Percentiles rank a stretch among this genome's conserved stretches.
phyloP scores from a whole-genome alignment of 2,888 invertebrate species.

The Lochmaea crataegi region DNA sequence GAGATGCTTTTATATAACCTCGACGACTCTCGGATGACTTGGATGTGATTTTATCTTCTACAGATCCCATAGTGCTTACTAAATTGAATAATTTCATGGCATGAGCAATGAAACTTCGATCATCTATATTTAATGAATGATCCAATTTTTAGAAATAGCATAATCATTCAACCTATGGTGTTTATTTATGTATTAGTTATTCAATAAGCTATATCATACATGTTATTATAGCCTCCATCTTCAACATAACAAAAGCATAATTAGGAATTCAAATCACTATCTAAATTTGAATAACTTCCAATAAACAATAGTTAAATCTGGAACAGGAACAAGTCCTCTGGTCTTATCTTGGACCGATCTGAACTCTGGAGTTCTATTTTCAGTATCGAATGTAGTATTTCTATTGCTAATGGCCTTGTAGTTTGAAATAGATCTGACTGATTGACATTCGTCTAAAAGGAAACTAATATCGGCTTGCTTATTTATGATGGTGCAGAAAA shows the following conservation, averaged over 20 bases:
- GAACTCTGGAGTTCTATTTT: slow-evolving; percentile 27
- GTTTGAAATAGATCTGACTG: slow-evolving; percentile 39
- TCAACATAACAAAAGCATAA: background rate
- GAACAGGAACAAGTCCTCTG: slow-evolving; percentile 1
- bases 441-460: slow-evolving; percentile 36
- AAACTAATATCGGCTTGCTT: slow-evolving; percentile 10
- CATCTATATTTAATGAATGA: too few relatives aligned
- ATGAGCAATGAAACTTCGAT: too few relatives aligned
- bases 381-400: slow-evolving; percentile 24
- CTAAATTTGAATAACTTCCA: background rate
- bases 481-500: too few relatives aligned
- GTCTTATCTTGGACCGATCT: slow-evolving; percentile 5
- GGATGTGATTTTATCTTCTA: too few relatives aligned
- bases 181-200: too few relatives aligned
- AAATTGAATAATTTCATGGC: too few relatives aligned
- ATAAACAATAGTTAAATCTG: slow-evolving; percentile 13
- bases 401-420: slow-evolving; percentile 38
- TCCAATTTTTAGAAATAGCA: too few relatives aligned
- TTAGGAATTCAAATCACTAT: background rate
- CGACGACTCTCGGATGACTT: too few relatives aligned
- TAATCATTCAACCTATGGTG: too few relatives aligned
- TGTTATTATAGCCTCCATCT: background rate
- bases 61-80: too few relatives aligned
- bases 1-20: too few relatives aligned
- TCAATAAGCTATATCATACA: too few relatives aligned